A percentile compares a stretch with the other conserved stretches of the same genome.
phyloP scores from a whole-genome alignment of 2,888 invertebrate species.

The Platycnemis pennipes region DNA sequence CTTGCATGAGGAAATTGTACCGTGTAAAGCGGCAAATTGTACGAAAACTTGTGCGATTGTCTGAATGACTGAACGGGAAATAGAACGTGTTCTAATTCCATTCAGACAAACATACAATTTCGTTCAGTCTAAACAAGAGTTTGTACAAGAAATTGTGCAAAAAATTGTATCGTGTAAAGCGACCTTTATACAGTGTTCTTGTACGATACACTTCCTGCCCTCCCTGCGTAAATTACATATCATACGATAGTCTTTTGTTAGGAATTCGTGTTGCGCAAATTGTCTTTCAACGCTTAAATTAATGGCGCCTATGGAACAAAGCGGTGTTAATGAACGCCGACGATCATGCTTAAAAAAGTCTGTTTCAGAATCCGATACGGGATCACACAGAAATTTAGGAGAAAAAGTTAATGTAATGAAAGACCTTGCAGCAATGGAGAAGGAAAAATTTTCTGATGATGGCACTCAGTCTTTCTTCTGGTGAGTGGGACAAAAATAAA shows the following conservation, averaged over 20 bases:
- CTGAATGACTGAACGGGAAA: too few relatives aligned
- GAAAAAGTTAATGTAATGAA: slow-evolving; percentile 78
- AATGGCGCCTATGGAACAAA: slow-evolving; percentile 16
- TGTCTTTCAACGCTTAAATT: slow-evolving; percentile 17
- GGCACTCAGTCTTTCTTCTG: slow-evolving; percentile 81
- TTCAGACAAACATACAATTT: too few relatives aligned
- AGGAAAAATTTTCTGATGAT: slow-evolving; percentile 78
- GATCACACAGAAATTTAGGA: background rate
- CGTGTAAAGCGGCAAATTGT: too few relatives aligned
- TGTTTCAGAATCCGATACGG: background rate
- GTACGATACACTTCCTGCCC: too few relatives aligned
- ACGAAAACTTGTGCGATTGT: too few relatives aligned
- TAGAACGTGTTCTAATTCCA: too few relatives aligned
- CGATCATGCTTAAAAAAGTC: background rate
- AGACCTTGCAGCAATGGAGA: slow-evolving; percentile 74
- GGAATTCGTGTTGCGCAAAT: background rate
- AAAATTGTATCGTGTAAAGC: too few relatives aligned
- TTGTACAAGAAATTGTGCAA: too few relatives aligned
- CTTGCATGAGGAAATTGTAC: too few relatives aligned
- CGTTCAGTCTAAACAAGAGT: too few relatives aligned
- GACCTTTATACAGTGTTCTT: too few relatives aligned
- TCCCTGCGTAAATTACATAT: background rate
- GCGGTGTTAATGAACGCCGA: background rate
- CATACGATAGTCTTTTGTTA: background rate
- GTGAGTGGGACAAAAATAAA: slow-evolving; percentile 74